These are phyloP conservation scores for Panopea generosa DNA, from an alignment of 2,888 invertebrate genomes.

Conservation along the genomic window DNA sequence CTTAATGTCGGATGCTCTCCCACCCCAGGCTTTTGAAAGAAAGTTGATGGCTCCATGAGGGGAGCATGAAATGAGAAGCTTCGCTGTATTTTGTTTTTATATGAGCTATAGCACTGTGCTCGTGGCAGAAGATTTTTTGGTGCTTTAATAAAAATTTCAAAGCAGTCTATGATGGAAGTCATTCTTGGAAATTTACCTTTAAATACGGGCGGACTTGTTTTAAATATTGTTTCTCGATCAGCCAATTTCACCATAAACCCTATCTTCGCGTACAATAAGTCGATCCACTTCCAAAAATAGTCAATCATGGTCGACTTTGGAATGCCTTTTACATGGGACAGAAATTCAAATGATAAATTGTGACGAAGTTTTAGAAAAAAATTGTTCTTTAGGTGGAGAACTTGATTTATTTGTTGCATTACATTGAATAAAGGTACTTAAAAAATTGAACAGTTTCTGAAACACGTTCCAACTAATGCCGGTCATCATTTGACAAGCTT, in stretches of 20 bases:
- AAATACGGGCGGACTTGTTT: constrained; percentile 12
- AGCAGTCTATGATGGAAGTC: constrained; percentile 37
- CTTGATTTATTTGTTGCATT: neutral
- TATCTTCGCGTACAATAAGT: constrained; percentile 35
- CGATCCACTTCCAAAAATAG: constrained; percentile 54
- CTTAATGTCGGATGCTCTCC: constrained; percentile 58
- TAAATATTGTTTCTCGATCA: constrained; percentile 26
- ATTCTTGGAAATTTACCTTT: constrained; percentile 14
- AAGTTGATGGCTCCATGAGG: constrained; percentile 49
- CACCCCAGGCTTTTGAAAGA: constrained; percentile 58
- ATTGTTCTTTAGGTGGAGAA: constrained; percentile 14
- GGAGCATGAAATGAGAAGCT: constrained; percentile 37
- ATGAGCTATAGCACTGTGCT: constrained; percentile 19
- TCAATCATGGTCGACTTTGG: constrained; percentile 29
- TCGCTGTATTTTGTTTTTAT: constrained; percentile 33
- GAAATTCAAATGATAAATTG: constrained; percentile 35
- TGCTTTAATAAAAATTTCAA: constrained; percentile 35
- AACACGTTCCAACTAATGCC: constrained; percentile 36
- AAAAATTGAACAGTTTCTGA: constrained; percentile 9
- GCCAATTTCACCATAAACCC: constrained; percentile 43
- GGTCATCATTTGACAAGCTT: constrained; percentile 22
- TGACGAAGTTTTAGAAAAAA: constrained; percentile 55
- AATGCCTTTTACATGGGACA: constrained; percentile 29
- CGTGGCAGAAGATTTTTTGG: constrained; percentile 11
- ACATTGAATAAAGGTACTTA: constrained; percentile 10